phyloP scores from a whole-genome alignment of 2,113 vertebrate species.

The Fulica atra region DNA sequence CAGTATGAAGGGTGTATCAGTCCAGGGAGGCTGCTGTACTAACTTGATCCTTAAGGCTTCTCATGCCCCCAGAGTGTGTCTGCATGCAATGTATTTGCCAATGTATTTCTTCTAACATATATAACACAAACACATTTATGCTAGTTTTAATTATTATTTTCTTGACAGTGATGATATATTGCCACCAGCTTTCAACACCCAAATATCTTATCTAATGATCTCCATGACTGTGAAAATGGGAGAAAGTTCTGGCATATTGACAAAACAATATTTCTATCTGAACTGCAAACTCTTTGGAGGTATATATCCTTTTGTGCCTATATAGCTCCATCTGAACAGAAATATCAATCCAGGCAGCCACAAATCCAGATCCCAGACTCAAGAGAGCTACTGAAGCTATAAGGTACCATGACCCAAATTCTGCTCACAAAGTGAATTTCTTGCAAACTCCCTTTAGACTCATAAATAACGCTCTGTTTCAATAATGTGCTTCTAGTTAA shows the following conservation, averaged over 20 bases:
- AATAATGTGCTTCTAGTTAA: background rate
- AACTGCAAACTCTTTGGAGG: background rate
- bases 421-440: background rate
- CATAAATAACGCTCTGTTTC: background rate
- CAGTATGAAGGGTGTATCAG: background rate
- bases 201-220: background rate
- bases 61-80: background rate
- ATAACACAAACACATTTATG: background rate
- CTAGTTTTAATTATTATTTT: background rate
- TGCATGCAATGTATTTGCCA: background rate
- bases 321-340: background rate
- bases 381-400: slow-evolving; percentile 13
- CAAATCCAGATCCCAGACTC: background rate
- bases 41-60: background rate
- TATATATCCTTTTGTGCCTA: background rate
- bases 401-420: background rate
- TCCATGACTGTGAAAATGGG: background rate
- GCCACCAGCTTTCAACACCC: background rate
- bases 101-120: background rate
- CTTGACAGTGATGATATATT: background rate
- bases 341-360: background rate
- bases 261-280: background rate
- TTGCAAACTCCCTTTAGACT: background rate
- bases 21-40: background rate
- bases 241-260: background rate